A percentile compares a stretch with the other conserved stretches of the same genome.
Evolutionary conservation across 2,888 invertebrate genomes (phyloP).

Genomic region (Oscheius myriophilus): DNA sequence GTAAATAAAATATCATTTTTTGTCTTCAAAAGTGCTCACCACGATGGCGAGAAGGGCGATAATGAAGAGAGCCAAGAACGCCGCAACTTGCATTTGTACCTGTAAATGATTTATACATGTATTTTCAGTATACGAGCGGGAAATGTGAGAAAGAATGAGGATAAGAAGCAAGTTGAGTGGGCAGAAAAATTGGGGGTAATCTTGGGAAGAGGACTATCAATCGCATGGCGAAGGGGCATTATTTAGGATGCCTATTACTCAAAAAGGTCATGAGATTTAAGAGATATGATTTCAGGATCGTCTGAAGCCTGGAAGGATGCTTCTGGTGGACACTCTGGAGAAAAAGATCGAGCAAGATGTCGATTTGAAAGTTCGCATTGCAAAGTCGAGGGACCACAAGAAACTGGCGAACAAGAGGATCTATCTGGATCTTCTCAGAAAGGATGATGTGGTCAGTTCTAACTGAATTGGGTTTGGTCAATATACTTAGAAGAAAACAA

Average conservation of each 20-base stretch:
- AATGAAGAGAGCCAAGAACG: conserved; percentile 22
- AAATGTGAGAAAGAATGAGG: background rate
- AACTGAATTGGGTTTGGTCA: background rate
- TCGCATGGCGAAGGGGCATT: background rate
- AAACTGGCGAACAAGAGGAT: conserved; percentile 76
- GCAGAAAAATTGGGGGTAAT: background rate
- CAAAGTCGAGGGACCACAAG: conserved; percentile 84
- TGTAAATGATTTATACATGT: background rate
- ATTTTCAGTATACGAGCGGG: background rate
- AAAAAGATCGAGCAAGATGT: conserved; percentile 91
- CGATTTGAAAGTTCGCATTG: conserved; percentile 87
- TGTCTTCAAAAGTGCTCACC: conserved; percentile 7
- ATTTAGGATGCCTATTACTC: background rate
- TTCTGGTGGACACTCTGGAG: conserved; percentile 90
- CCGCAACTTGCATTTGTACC: conserved; percentile 16
- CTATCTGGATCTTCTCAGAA: conserved; percentile 67
- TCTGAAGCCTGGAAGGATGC: conserved; percentile 96
- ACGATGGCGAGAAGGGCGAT: conserved; percentile 22
- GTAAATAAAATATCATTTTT: background rate
- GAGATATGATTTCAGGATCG: conserved; percentile 80
- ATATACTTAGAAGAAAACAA: background rate
- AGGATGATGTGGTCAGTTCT: conserved; percentile 69
- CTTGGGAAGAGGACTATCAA: background rate
- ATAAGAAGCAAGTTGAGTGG: background rate
- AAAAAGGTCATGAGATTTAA: conserved; percentile 1